These are phyloP conservation scores for Desmodus rotundus DNA, from an alignment of 2,113 vertebrate genomes.

Conservation along the genomic window DNA sequence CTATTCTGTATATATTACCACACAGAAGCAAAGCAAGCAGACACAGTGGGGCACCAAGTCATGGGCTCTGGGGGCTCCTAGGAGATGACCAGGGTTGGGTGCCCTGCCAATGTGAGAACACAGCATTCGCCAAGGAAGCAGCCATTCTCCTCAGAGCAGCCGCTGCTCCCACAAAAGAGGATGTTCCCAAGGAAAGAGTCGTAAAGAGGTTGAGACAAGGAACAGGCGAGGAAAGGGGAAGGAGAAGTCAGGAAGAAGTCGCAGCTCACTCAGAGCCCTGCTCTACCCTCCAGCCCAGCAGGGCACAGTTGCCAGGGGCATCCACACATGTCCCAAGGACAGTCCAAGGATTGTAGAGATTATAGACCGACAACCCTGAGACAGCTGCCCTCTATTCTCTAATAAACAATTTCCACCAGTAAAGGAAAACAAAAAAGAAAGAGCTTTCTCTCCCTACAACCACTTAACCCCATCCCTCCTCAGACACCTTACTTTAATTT, in stretches of 20 bases:
- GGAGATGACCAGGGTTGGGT: not conserved
- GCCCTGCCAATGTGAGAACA: not conserved
- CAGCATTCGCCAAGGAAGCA: not conserved
- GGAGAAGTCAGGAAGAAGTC: not conserved
- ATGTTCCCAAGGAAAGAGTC: not conserved
- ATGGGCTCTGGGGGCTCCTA: not conserved
- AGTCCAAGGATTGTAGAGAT: not conserved
- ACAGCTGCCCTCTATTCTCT: not conserved
- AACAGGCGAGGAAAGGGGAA: not conserved
- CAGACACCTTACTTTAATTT: not conserved
- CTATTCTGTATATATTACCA: not conserved
- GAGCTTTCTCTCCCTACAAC: not conserved
- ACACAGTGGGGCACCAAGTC: not conserved
- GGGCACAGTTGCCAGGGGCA: not conserved
- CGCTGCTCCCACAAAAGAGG: not conserved
- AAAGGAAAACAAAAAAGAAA: not conserved
- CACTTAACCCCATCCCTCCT: not conserved
- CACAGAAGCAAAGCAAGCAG: not conserved
- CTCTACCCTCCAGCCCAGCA: not conserved
- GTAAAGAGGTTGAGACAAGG: not conserved
- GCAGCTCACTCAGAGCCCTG: not conserved
- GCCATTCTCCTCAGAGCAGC: not conserved
- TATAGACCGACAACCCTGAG: not conserved
- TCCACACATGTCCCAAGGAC: not conserved
- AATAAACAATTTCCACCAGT: not conserved